Evolutionary conservation across 2,113 vertebrate genomes (phyloP).

Genomic region (Podilymbus podiceps): DNA sequence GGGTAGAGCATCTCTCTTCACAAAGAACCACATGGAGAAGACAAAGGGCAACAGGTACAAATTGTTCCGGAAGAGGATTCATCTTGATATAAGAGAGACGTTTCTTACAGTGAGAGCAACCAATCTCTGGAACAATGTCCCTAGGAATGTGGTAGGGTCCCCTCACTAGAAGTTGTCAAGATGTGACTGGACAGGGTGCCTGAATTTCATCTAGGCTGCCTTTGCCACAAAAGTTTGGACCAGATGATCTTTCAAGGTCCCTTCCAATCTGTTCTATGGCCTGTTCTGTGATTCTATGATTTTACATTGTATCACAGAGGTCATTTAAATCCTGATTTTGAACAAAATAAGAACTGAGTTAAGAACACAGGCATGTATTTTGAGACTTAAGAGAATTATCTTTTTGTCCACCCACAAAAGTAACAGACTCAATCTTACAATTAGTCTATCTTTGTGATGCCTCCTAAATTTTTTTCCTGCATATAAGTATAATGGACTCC

Average conservation of each 20-base stretch:
- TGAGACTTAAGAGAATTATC: background rate
- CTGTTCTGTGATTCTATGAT: background rate
- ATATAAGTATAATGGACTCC: background rate
- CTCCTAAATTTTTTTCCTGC: background rate
- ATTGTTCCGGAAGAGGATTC: background rate
- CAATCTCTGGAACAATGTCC: background rate
- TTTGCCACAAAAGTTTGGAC: background rate
- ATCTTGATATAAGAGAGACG: no score
- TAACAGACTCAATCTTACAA: background rate
- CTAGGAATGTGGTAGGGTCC: background rate
- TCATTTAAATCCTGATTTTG: background rate
- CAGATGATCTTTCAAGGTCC: background rate
- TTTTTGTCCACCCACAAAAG: background rate
- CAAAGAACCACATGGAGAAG: background rate
- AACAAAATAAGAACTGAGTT: background rate
- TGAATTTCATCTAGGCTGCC: rapidly evolving
- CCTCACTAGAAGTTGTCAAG: background rate
- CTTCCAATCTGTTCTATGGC: background rate
- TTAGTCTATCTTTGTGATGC: background rate
- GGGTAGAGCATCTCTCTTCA: background rate
- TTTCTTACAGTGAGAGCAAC: background rate
- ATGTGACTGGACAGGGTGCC: background rate
- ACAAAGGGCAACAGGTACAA: background rate
- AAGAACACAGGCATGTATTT: background rate
- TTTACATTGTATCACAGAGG: background rate